Conservation (phyloP, 2,797 vertebrate species). For the Naso thynnoides region DNA sequence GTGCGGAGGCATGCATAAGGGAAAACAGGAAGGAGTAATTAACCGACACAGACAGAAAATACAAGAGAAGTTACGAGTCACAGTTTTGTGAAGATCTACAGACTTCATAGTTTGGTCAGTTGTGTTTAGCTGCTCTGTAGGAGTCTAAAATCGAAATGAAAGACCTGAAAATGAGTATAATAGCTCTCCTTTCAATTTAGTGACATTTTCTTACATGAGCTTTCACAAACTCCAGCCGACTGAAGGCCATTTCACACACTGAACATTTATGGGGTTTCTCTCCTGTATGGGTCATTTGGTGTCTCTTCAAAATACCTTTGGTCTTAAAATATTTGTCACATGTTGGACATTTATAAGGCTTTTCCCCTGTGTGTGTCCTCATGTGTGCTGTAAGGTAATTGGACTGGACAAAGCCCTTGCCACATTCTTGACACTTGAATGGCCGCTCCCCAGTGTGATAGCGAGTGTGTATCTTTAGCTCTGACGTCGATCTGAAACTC, state of each 20-base stretch:
- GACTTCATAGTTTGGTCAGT: no score
- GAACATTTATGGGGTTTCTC: constrained; percentile 35
- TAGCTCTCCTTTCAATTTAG: neutral
- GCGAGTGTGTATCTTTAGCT: constrained; percentile 37
- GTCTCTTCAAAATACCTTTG: constrained; percentile 35
- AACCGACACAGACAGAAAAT: no score
- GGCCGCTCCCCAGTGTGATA: constrained; percentile 38
- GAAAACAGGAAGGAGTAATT: no score
- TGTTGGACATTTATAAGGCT: constrained; percentile 17
- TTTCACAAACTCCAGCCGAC: constrained; percentile 25
- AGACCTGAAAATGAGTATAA: no score
- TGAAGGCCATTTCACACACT: constrained; percentile 23
- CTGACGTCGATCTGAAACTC: constrained; percentile 24
- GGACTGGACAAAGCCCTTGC: constrained; percentile 39
- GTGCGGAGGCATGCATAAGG: no score
- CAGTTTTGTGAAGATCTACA: no score
- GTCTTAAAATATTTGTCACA: constrained; percentile 31
- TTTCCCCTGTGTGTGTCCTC: constrained; percentile 35
- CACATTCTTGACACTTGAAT: constrained; percentile 25
- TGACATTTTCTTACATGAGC: constrained; percentile 34
- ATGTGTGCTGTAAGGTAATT: constrained; percentile 42
- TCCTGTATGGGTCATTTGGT: constrained; percentile 22
- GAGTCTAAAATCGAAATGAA: no score
- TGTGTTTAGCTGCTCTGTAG: no score
- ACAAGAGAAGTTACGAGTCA: no score